Evolutionary conservation across 2,113 vertebrate species (phyloP), one percentile per base, ranked within the genome.

Genomic region (Alethe diademata): DNA sequence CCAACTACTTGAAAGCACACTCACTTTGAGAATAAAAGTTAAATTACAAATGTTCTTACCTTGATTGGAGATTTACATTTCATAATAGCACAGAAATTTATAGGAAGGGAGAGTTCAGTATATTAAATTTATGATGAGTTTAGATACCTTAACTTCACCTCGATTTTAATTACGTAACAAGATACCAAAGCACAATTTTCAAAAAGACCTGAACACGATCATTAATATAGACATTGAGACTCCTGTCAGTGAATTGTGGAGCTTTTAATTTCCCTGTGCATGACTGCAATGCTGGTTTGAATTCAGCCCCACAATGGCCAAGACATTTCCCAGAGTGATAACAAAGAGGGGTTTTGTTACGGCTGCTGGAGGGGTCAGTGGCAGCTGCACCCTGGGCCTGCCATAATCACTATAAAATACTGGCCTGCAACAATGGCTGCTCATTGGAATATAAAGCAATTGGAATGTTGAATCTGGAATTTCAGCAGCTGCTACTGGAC

Each of bases 331-430:
- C 95, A 96, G 91, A 84, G 70, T 61, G 86, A 62, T 71, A 93
- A 97, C 97, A 98, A 98, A 97, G 95, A 93, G 78, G 43, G 72
- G 16, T 95, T 97, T 97, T 97, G 96, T 97, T 95, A 72, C n/a
- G 64, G 86, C 67, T 64, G 69, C 86, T 66, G 9, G 54, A 78
- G 87, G 80, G 75, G 84, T 94, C 94, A 96, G 90, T 91, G 92
- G 94, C 95, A 96, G 97, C 96, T 97, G 97, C 70, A 53, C 87
- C 45, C 16, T n/a, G 88, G 51, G 78, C 50, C 93, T 74, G 81
- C 92, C 85, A 74, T 86, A 96, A 96, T 91, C 87, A 92, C 78
- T 74, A 66, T 78, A 84, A 97, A 95, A 95, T 74, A 90, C 88
- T 67, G 54, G 58, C 81, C 48, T 28, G 57, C 43, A 47, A 96